Conservation (phyloP, 2,113 vertebrate species). For the Cepphus grylle region DNA sequence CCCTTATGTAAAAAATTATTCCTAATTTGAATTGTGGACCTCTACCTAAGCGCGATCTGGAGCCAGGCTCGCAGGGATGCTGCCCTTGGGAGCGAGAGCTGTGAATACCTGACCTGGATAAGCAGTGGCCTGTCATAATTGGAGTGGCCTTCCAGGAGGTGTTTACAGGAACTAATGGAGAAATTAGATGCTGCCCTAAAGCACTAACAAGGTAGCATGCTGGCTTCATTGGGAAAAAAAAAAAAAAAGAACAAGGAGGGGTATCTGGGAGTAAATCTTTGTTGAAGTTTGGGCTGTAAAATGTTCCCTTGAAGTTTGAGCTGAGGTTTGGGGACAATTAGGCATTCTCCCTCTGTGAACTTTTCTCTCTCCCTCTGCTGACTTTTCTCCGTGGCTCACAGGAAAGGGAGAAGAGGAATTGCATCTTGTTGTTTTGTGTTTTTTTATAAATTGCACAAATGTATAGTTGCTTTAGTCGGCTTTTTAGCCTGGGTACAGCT, state of each 20-base stretch:
- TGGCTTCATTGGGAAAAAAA: neutral
- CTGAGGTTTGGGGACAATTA: neutral
- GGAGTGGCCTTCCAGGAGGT: slow-evolving; percentile 34
- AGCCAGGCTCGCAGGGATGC: neutral
- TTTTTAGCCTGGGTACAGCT: neutral
- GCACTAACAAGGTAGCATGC: neutral
- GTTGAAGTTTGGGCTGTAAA: neutral
- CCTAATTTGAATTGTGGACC: neutral
- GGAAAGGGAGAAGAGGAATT: neutral
- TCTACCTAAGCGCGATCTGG: neutral
- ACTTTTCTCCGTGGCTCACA: neutral
- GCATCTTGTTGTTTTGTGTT: neutral
- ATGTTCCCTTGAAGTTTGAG: neutral
- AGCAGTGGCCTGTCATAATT: slow-evolving; percentile 33
- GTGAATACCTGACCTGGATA: slow-evolving; percentile 43
- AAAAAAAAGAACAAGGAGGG: neutral
- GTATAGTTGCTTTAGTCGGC: neutral
- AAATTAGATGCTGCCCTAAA: slow-evolving; percentile 18
- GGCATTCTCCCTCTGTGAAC: neutral
- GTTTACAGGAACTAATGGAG: neutral
- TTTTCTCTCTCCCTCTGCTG: neutral
- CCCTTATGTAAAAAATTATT: no score
- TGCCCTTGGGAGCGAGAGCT: neutral
- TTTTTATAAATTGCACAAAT: neutral
- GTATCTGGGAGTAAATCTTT: neutral